A percentile compares a stretch with the other conserved stretches of the same genome.
phyloP scores from a whole-genome alignment of 2,113 vertebrate species.

The Camelus dromedarius region DNA sequence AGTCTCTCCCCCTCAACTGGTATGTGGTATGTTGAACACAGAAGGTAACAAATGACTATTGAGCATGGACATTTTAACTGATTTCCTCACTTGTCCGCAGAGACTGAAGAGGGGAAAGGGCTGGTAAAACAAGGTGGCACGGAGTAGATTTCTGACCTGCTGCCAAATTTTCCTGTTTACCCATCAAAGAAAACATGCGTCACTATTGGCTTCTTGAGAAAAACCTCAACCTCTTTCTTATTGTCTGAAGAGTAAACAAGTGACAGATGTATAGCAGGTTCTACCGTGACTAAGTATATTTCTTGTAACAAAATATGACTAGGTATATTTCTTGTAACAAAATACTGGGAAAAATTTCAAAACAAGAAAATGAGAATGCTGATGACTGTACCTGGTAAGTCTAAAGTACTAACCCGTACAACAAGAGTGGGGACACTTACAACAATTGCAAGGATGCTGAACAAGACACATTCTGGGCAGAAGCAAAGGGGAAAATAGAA shows the following conservation, averaged over 20 bases:
- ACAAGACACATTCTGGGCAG: neutral
- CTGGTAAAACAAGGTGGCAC: neutral
- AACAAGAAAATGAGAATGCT: neutral
- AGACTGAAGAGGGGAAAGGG: neutral
- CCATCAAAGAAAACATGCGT: neutral
- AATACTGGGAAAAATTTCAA: neutral
- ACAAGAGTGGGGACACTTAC: neutral
- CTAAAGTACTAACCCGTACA: neutral
- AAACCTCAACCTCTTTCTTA: slow-evolving; percentile 14
- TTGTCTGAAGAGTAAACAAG: slow-evolving; percentile 41
- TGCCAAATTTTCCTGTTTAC: neutral
- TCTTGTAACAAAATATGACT: neutral
- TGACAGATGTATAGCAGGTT: neutral
- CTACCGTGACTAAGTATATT: neutral
- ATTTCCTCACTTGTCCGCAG: neutral
- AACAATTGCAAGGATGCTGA: neutral
- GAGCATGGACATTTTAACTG: neutral
- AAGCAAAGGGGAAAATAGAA: neutral
- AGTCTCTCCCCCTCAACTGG: neutral
- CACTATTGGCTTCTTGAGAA: slow-evolving; percentile 21
- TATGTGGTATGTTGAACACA: neutral
- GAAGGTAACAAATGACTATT: neutral
- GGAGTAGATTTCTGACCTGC: neutral
- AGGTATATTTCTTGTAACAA: neutral
- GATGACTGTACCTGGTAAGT: neutral